Evolutionary conservation across 2,888 invertebrate species (phyloP), one percentile per base, ranked within the genome.

Genomic region (Zaprionus bogoriensis): DNA sequence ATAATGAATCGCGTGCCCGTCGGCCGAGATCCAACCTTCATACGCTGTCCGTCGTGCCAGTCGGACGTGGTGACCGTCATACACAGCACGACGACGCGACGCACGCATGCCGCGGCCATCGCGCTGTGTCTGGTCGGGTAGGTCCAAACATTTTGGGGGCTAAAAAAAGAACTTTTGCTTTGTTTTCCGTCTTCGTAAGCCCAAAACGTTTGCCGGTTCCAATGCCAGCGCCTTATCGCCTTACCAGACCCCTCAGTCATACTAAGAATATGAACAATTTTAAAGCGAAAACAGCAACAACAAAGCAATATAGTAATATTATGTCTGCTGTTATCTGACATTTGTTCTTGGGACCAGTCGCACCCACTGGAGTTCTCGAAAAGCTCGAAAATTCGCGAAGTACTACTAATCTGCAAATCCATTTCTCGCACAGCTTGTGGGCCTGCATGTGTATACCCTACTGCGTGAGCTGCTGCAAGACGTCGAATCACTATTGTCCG

Each of bases 381-480:
- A 28, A 12, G 12, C 12, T 32, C 32, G 32, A 30, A 5, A 28
- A 12, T 25, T 32, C 25, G 17, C 10, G 20, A 22, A 44, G 14
- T 46, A 50, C 69, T 51, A 50, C 69, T 51, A 36, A 62, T 68
- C 51, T 10, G n/a, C 14, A 36, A 36, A 7, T 36, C 14, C 3
- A 36, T 36, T 20, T n/a, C 14, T 9, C 22, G 9, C 0, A 20
- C 23, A 72, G 71, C 9, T 70, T 65, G 41, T 74, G 75, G 65
- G 52, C 52, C 6, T 74, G 75, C 17, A 47, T 38, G 22, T 72
- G 75, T 12, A 14, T 72, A 2, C 71, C 71, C 20, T 72, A 72
- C 20, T 75, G 65, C 48, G 44, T 59, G 75, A 48, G 59, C 12
- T 42, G 65, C n/a, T 72, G 71, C 12, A 25, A 65, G 32, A n/a